Percentiles rank a stretch among this genome's conserved stretches.
These are phyloP conservation scores for Chelonus insularis DNA, from an alignment of 1,140 invertebrate genomes.

Conservation along the genomic window DNA sequence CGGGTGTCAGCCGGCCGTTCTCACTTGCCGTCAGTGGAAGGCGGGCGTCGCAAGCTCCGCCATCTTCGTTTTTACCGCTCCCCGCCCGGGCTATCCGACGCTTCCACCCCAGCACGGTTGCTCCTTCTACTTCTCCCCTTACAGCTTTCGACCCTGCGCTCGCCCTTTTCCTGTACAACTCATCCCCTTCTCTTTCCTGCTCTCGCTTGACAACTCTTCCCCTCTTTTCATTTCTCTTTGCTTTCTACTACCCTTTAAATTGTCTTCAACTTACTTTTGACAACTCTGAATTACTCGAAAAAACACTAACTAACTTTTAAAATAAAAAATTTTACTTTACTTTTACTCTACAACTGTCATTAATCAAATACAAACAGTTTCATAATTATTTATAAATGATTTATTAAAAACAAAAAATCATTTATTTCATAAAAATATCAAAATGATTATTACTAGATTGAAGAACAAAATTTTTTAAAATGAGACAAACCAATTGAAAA, in stretches of 20 bases:
- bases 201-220: not conserved
- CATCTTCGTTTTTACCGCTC: constrained; percentile 50
- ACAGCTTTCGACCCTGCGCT: constrained; percentile 10
- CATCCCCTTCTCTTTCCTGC: not conserved
- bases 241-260: no score
- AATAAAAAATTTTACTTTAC: no score
- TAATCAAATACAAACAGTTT: no score
- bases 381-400: no score
- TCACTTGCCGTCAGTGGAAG: constrained; percentile 33
- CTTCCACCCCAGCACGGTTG: constrained; percentile 34
- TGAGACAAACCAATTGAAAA: no score
- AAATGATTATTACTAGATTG: no score
- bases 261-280: no score
- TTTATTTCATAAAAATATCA: no score
- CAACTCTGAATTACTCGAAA: not conserved
- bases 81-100: constrained; percentile 43
- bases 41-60: constrained; percentile 41
- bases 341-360: no score
- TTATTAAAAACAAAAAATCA: no score
- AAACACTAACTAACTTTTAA: not conserved
- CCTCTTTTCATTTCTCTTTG: not conserved
- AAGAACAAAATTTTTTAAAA: no score
- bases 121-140: not conserved
- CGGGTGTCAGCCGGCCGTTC: constrained; percentile 8
- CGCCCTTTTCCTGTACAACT: not conserved